Base-by-base conservation (phyloP, 2,797 vertebrate genomes). In the Ctenopoma multispine region DNA sequence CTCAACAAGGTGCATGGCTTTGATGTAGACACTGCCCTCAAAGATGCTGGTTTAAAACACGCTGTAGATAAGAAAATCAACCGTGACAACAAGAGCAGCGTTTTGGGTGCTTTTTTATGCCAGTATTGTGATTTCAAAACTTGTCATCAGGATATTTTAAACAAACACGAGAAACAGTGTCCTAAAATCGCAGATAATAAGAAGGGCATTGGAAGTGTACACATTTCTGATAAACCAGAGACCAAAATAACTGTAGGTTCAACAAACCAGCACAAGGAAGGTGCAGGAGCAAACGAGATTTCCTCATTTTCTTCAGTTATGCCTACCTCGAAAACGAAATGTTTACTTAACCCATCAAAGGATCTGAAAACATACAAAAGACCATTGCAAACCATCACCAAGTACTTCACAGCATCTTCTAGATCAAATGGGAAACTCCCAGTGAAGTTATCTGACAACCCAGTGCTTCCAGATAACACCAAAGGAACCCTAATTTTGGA, bases 91-190 rank as follows among this genome's bases (percentile, higher is more conserved):
- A 80, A 91, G 82, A 90, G 93, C 3, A 94, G 90, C 63, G 92
- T 89, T 41, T 90, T 93, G 73, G 93, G 88, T 81, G 64, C 85
- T 79, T 94, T 95, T 79, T 89, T 87, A 78, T 95, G 95, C 85
- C 92, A 94, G 69, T 93, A 89, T 88, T 96, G 96, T 90, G 93
- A 93, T 76, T 96, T 96, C 85, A 96, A 94, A 80, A 93, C 95
- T 43, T 88, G 88, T 1, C 89, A 89, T 78, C 86, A 68, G 46
- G 92, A 93, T 0, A 74, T 85, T 75, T 94, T 96, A 70, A 87
- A 93, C 17, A 92, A 95, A 44, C 95, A 96, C 34, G 94, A 96
- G 85, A 94, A 92, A 79, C 92, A 88, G 77, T 96, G 95, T 81
- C 90, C 93, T 63, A 92, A 93, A 67, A 76, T 73, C 44, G 80